These are phyloP conservation scores for Dynastes maya DNA, from an alignment of 2,888 invertebrate genomes.

Conservation along the genomic window DNA sequence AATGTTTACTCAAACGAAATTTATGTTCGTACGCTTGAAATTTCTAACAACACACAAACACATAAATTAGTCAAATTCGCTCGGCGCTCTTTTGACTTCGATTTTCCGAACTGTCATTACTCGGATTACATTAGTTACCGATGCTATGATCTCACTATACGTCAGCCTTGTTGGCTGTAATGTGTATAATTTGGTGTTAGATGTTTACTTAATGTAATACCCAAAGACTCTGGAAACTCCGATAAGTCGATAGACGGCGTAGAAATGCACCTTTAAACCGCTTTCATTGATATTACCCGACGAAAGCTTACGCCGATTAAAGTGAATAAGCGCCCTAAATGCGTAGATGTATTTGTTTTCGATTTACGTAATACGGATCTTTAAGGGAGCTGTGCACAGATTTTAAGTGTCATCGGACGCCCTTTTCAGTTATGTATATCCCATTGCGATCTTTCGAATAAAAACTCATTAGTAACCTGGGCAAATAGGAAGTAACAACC, in stretches of 20 bases:
- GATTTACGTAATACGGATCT: background rate
- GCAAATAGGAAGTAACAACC: too few species aligned
- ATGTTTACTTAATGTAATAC: constrained; percentile 18
- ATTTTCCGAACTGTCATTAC: constrained; percentile 25
- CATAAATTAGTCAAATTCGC: constrained; percentile 41
- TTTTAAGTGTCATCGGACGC: background rate
- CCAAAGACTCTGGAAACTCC: constrained; percentile 9
- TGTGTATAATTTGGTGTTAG: background rate
- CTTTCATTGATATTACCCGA: too few species aligned
- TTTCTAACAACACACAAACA: constrained; percentile 28
- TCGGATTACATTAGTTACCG: constrained; percentile 23
- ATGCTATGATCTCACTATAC: constrained; percentile 20
- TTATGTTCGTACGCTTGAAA: constrained; percentile 33
- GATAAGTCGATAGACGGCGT: constrained; percentile 13
- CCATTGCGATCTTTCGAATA: too few species aligned
- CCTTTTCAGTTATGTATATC: too few species aligned
- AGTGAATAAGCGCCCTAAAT: background rate
- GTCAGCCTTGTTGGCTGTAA: background rate
- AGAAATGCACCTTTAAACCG: background rate
- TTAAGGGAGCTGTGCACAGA: constrained; percentile 5
- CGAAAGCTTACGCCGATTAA: background rate
- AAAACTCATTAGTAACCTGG: too few species aligned
- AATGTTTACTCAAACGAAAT: constrained; percentile 40
- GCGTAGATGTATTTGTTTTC: background rate
- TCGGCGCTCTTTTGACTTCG: constrained; percentile 31